phyloP scores from a whole-genome alignment of 2,888 invertebrate species.

The Empis stercorea region DNA sequence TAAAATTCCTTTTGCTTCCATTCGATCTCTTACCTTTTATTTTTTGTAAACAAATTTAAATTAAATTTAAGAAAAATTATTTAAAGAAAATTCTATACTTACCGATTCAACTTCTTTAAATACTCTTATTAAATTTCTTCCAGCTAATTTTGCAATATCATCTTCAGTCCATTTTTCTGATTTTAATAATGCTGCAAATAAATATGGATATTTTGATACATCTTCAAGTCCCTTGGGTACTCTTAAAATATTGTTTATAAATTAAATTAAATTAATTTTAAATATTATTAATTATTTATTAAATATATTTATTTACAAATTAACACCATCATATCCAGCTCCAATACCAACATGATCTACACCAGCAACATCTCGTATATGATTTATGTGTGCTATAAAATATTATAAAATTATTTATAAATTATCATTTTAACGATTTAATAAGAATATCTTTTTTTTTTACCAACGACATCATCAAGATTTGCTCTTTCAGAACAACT shows the following conservation, averaged over 20 bases:
- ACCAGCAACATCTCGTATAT: conserved; percentile 71
- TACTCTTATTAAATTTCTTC: conserved; percentile 71
- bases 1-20: conserved; percentile 42
- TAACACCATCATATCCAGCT: conserved; percentile 80
- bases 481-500: conserved; percentile 45
- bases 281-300: background rate
- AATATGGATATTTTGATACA: conserved; percentile 72
- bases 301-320: conserved; percentile 56
- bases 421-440: background rate
- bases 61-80: too few species aligned
- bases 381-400: conserved; percentile 69
- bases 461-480: conserved; percentile 47
- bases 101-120: conserved; percentile 64
- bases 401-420: background rate
- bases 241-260: conserved; percentile 17
- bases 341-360: conserved; percentile 80
- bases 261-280: background rate
- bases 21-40: conserved; percentile 46
- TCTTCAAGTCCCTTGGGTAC: conserved; percentile 69
- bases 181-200: conserved; percentile 65
- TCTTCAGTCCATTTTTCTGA: conserved; percentile 72
- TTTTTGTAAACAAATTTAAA: too few species aligned
- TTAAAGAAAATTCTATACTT: too few species aligned
- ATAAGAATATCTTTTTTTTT: conserved; percentile 24
- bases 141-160: conserved; percentile 71